Evolutionary conservation across 1,140 invertebrate species (phyloP).

Genomic region (Halesus radiatus): DNA sequence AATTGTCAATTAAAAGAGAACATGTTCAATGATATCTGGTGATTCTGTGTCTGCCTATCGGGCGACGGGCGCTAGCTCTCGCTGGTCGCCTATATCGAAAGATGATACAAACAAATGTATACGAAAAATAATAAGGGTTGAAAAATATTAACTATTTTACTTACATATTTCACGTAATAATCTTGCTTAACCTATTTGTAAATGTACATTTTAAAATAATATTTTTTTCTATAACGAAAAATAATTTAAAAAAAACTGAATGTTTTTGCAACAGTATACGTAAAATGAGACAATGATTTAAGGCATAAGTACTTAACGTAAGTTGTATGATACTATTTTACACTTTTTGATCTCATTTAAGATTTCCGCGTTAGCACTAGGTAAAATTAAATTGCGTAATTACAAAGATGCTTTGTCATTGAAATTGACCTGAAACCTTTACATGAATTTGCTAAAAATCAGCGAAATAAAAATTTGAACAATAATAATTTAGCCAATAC

Average conservation of each 20-base stretch:
- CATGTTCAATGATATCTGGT: constrained; percentile 50
- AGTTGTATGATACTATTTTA: constrained; percentile 58
- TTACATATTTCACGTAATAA: constrained; percentile 56
- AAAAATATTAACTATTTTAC: constrained; percentile 58
- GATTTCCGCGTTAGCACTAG: constrained; percentile 55
- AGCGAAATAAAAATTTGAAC: too few relatives aligned
- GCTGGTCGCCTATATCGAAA: constrained; percentile 48
- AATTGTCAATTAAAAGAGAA: constrained; percentile 56
- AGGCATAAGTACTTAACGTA: constrained; percentile 57
- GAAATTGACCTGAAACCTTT: not conserved
- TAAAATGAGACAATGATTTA: constrained; percentile 59
- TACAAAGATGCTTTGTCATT: constrained; percentile 35
- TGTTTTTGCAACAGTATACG: constrained; percentile 55
- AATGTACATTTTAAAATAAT: constrained; percentile 50
- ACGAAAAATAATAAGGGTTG: constrained; percentile 54
- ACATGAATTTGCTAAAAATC: too few relatives aligned
- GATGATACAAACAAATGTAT: constrained; percentile 58
- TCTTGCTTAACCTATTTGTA: constrained; percentile 48
- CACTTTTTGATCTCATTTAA: constrained; percentile 57
- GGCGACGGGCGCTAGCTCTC: constrained; percentile 40
- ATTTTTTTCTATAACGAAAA: constrained; percentile 48
- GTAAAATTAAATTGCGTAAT: constrained; percentile 41
- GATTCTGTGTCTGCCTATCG: constrained; percentile 51
- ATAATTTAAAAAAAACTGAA: constrained; percentile 44
- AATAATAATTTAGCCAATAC: too few relatives aligned